phyloP scores from a whole-genome alignment of 1,140 invertebrate species.

The Asobara japonica region DNA sequence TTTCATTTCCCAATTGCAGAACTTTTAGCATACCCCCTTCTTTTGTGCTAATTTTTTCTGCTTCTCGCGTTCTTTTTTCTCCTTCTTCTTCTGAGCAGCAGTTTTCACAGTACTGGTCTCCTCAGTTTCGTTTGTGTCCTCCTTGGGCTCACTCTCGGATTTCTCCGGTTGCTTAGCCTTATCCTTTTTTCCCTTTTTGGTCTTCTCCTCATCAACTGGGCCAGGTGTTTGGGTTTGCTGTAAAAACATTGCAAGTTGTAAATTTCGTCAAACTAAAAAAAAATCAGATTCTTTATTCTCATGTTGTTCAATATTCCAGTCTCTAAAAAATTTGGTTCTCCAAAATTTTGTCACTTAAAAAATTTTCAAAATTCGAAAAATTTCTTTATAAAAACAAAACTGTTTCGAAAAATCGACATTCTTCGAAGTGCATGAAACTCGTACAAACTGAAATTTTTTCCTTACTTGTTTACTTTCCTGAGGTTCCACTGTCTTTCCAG shows the following conservation, averaged over 20 bases:
- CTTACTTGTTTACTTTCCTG: constrained; percentile 37
- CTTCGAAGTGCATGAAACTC: no score
- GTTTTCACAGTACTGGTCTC: constrained; percentile 77
- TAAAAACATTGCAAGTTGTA: no score
- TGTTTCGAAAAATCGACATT: no score
- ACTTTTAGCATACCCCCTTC: constrained; percentile 62
- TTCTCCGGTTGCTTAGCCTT: constrained; percentile 40
- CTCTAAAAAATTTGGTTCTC: background rate
- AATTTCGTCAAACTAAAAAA: background rate
- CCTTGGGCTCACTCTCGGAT: constrained; percentile 62
- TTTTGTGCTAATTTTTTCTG: constrained; percentile 76
- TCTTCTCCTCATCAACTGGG: constrained; percentile 50
- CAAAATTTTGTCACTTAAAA: no score
- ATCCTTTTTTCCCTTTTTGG: constrained; percentile 63
- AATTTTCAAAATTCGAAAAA: no score
- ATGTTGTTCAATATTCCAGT: constrained; percentile 38
- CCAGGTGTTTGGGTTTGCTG: no score
- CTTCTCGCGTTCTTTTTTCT: constrained; percentile 87
- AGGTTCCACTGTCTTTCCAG: no score
- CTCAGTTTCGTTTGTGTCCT: constrained; percentile 60
- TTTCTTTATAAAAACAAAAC: no score
- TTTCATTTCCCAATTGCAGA: no score
- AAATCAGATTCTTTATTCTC: constrained; percentile 45
- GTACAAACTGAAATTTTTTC: constrained; percentile 40
- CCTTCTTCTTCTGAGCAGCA: constrained; percentile 86